Evolutionary conservation across 2,888 invertebrate species (phyloP), one percentile per base, ranked within the genome.

Genomic region (Idaea aversata): DNA sequence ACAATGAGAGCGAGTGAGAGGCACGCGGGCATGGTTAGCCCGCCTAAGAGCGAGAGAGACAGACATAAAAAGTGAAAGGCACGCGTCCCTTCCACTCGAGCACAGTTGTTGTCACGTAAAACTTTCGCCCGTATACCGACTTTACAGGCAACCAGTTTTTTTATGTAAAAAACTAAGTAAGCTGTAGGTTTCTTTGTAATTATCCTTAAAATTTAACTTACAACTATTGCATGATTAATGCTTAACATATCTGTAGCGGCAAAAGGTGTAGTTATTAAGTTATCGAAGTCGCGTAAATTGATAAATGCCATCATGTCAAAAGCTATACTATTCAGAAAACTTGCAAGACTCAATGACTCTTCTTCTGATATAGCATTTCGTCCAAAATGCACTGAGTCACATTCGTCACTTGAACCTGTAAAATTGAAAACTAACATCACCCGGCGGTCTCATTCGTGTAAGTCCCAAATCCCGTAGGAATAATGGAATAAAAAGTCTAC

Each of bases 201-300:
- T 25, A 25, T 25, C 25, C 25, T 2, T 47, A 4, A 58, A 15
- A 15, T n/a, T 3, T 61, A 65, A 67, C 83, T 84, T 77, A 91
- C 92, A 79, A 89, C 70, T 66, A 91, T 76, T 63, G 84, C 79
- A 75, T 85, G 78, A 75, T 92, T 91, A 63, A 78, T 83, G 36
- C 84, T 74, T 63, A 72, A 63, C 59, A 75, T 67, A 58, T 67
- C 68, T 16, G 67, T 67, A 65, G 81, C 66, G 62, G 79, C 85
- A 81, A 85, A 89, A 5, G 92, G 92, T 61, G 88, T 75, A 64
- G 88, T 88, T 36, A 91, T 78, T 34, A 88, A 75, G 61, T 76
- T 80, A 36, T 80, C 82, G 80, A 84, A 90, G n/a, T 88, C 85
- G 76, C 80, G 85, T 1, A 92, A 34, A 76, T 88, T 86, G 15